Conservation (phyloP, 2,797 vertebrate genomes). For the Aeoliscus strigatus region DNA sequence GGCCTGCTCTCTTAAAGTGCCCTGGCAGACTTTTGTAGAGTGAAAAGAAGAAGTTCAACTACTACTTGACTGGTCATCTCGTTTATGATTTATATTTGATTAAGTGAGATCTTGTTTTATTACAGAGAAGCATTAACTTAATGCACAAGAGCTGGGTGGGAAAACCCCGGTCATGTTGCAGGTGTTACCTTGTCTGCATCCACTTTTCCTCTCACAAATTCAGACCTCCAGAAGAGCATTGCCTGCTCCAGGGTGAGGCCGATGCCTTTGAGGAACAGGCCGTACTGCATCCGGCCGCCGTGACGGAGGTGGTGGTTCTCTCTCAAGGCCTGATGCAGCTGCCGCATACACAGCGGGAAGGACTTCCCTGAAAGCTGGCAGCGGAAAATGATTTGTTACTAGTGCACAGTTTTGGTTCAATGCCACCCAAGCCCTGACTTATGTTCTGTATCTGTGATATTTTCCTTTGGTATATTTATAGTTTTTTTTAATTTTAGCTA, state of each 20-base stretch:
- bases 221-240: conserved; percentile 93
- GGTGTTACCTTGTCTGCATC: conserved; percentile 89
- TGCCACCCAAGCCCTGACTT: too few relatives aligned
- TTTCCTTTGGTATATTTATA: too few relatives aligned
- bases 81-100: too few relatives aligned
- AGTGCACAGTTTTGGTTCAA: too few relatives aligned
- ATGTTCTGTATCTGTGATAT: too few relatives aligned
- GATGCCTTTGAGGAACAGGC: conserved; percentile 94
- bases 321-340: conserved; percentile 85
- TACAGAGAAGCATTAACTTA: too few relatives aligned
- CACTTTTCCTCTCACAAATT: conserved; percentile 91
- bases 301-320: conserved; percentile 95
- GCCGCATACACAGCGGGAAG: conserved; percentile 93
- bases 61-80: too few relatives aligned
- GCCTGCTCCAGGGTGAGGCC: conserved; percentile 94
- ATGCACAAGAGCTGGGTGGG: not conserved
- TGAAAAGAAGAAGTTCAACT: too few relatives aligned
- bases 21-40: too few relatives aligned
- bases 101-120: too few relatives aligned
- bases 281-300: conserved; percentile 95
- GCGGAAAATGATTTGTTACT: conserved; percentile 3
- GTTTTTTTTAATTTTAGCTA: too few relatives aligned
- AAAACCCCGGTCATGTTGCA: not conserved
- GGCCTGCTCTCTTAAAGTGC: too few relatives aligned
- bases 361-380: conserved; percentile 86